Base-by-base conservation (phyloP, 2,797 vertebrate genomes). In the Benthosema pterotum region DNA sequence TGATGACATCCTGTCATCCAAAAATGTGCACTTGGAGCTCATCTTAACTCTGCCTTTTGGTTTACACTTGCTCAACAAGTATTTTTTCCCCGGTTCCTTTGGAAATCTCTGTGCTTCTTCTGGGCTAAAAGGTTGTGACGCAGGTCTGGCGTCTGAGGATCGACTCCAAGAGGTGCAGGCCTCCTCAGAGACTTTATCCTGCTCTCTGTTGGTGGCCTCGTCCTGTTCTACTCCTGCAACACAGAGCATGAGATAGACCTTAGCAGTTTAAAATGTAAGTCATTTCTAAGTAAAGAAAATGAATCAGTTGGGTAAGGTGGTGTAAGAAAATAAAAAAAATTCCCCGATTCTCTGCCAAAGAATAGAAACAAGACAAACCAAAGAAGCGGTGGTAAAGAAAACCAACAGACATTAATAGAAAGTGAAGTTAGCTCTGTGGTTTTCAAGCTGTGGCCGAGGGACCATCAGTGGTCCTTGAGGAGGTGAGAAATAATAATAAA, bases 141-240 rank as follows among this genome's bases (percentile, higher is more conserved):
- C 11, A 6, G 60, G 11, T 52, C 56, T 51, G 28, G 18, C 46
- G 38, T 76, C 70, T 58, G 68, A 69, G 65, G 67, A 78, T 22
- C 47, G 55, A 59, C 47, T 60, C 11, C 58, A 59, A 58, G 45
- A 3, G 52, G 47, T 25, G 63, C 57, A 57, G 2, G 68, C 56
- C n/a, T 75, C 82, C 52, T 85, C 83, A 9, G 47, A 68, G 58
- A 11, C 53, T 48, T 83, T 69, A 7, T 65, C 71, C 59, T 56
- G 67, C 45, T 86, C 89, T 57, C 45, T 70, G 50, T 70, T 68
- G 13, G 67, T 28, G 3, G 60, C 38, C 47, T 66, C 22, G 11
- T 54, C 74, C 64, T 58, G 2, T 60, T 83, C 82, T 88, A 88
- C 58, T 82, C 83, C 92, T 92, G 86, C 50, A 89, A 90, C 62